Conservation (phyloP, 1,140 invertebrate genomes). For the Gryon sp. region DNA sequence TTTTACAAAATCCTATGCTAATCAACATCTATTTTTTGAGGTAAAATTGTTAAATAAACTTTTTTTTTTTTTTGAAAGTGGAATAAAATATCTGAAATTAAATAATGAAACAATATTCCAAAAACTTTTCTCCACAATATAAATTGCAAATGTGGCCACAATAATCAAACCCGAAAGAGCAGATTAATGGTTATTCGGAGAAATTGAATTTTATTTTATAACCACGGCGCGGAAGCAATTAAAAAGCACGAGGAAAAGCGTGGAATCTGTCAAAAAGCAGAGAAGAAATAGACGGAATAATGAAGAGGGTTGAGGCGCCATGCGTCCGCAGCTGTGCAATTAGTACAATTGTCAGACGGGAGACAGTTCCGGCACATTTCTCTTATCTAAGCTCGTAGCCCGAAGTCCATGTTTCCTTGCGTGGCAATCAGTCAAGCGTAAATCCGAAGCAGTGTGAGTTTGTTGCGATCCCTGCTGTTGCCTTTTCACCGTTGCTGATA, state of each 20-base stretch:
- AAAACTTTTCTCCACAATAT: too few species aligned
- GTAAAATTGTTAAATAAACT: too few species aligned
- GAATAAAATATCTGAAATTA: too few species aligned
- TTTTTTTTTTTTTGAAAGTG: too few species aligned
- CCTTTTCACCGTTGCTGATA: slow-evolving; percentile 45
- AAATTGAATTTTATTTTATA: slow-evolving; percentile 50
- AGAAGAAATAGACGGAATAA: slow-evolving; percentile 69
- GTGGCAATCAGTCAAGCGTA: slow-evolving; percentile 70
- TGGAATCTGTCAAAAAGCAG: slow-evolving; percentile 54
- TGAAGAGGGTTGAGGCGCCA: slow-evolving; percentile 55
- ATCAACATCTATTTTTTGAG: too few species aligned
- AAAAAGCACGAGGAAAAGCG: slow-evolving; percentile 48
- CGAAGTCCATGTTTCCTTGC: slow-evolving; percentile 59
- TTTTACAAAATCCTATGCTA: too few species aligned
- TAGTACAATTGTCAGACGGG: slow-evolving; percentile 70
- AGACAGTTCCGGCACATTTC: slow-evolving; percentile 67
- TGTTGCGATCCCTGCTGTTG: slow-evolving; percentile 54
- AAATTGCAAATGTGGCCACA: too few species aligned
- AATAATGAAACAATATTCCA: too few species aligned
- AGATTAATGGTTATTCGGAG: slow-evolving; percentile 36
- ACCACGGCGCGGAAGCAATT: slow-evolving; percentile 45
- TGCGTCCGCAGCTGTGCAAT: slow-evolving; percentile 69
- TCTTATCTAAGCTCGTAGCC: slow-evolving; percentile 66
- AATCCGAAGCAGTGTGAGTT: slow-evolving; percentile 63
- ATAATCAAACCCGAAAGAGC: slow-evolving; percentile 19